A percentile compares a stretch with the other conserved stretches of the same genome.
Evolutionary conservation across 2,888 invertebrate genomes (phyloP).

Genomic region (Hydriomena furcata): DNA sequence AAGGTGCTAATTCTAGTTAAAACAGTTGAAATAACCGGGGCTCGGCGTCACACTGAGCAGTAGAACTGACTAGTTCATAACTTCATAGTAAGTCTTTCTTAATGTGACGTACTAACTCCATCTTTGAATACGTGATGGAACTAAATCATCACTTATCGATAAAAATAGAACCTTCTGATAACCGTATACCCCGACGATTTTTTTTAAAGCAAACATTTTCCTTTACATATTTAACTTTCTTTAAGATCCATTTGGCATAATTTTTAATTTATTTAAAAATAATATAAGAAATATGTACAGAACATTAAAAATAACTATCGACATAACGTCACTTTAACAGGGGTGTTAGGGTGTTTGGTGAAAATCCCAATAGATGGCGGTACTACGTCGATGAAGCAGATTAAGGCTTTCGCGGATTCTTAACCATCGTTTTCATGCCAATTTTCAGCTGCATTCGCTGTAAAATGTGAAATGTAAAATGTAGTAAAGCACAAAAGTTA

Average conservation of each 20-base stretch:
- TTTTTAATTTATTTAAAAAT: too few relatives aligned
- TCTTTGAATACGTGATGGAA: constrained; percentile 36
- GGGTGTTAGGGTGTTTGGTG: constrained; percentile 4
- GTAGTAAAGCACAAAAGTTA: neutral
- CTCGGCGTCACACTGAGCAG: too few relatives aligned
- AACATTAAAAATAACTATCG: neutral
- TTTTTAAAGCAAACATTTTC: constrained; percentile 2
- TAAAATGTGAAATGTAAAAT: too few relatives aligned
- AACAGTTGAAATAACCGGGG: too few relatives aligned
- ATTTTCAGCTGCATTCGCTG: neutral
- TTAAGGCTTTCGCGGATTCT: constrained; percentile 55
- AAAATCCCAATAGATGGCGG: constrained; percentile 52
- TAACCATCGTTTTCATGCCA: neutral
- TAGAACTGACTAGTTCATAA: too few relatives aligned
- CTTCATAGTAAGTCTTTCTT: too few relatives aligned
- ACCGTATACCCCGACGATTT: neutral
- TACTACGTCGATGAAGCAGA: constrained; percentile 50
- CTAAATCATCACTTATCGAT: constrained; percentile 25
- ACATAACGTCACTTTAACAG: constrained; percentile 10
- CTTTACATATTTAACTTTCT: neutral
- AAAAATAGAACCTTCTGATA: constrained; percentile 23
- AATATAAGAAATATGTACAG: too few relatives aligned
- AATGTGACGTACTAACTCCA: constrained; percentile 36
- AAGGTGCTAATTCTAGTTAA: too few relatives aligned
- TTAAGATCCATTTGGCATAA: neutral